Conservation (phyloP, 2,888 invertebrate genomes). For the Nycteola revayana region DNA sequence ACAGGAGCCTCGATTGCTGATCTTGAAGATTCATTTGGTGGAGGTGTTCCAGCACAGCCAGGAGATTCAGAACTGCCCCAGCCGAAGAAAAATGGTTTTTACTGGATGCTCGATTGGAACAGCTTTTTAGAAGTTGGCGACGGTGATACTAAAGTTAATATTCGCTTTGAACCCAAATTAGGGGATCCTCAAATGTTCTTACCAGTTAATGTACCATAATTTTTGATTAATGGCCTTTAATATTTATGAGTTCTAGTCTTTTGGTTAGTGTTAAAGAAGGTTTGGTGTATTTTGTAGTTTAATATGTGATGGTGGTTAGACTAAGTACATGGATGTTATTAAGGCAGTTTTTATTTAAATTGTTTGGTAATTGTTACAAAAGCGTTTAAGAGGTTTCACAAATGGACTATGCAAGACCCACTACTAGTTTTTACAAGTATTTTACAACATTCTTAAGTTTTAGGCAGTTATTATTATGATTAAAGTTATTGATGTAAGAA, state of each 20-base stretch:
- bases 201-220: conserved; percentile 86
- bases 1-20: conserved; percentile 83
- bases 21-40: conserved; percentile 90
- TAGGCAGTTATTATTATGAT: too few relatives aligned
- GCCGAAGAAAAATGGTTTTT: conserved; percentile 88
- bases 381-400: too few relatives aligned
- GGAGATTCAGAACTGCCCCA: conserved; percentile 85
- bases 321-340: conserved; percentile 16
- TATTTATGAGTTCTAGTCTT: conserved; percentile 56
- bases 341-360: neutral
- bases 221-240: conserved; percentile 12
- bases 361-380: too few relatives aligned
- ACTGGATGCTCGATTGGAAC: conserved; percentile 94
- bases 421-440: too few relatives aligned
- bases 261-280: conserved; percentile 33
- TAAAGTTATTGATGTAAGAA: too few relatives aligned
- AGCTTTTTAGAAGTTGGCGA: conserved; percentile 92
- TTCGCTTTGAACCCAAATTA: conserved; percentile 90
- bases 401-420: too few relatives aligned
- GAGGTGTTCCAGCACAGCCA: conserved; percentile 78
- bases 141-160: conserved; percentile 87
- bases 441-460: too few relatives aligned
- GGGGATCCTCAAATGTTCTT: conserved; percentile 91
- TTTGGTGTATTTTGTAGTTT: conserved; percentile 18
- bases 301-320: conserved; percentile 10